Conservation (phyloP, 2,888 invertebrate species). For the Lasius fuliginosus region DNA sequence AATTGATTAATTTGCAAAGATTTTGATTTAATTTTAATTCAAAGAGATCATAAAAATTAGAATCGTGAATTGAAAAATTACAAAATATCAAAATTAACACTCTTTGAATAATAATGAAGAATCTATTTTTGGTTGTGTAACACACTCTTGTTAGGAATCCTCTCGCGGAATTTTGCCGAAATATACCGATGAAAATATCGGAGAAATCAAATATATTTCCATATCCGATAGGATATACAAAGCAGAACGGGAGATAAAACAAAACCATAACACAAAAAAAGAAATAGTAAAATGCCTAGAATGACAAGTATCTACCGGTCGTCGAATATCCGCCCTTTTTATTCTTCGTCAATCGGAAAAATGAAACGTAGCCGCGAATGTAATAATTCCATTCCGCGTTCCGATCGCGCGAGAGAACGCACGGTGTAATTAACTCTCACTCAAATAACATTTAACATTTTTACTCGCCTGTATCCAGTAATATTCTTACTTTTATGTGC, state of each 20-base stretch:
- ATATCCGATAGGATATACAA: constrained; percentile 15
- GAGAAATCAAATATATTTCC: constrained; percentile 40
- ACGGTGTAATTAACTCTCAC: constrained; percentile 50
- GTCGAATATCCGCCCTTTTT: constrained; percentile 45
- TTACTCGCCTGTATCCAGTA: constrained; percentile 42
- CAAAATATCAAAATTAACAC: constrained; percentile 18
- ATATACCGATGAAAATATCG: constrained; percentile 38
- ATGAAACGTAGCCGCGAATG: constrained; percentile 52
- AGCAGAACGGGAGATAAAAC: constrained; percentile 8
- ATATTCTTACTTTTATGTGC: constrained; percentile 50
- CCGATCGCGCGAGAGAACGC: constrained; percentile 37
- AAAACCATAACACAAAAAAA: constrained; percentile 16
- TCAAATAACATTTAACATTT: constrained; percentile 66
- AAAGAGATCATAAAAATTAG: background rate
- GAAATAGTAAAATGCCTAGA: constrained; percentile 45
- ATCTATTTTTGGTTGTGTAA: background rate
- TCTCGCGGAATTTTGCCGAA: constrained; percentile 15
- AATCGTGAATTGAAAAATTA: background rate
- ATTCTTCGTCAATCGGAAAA: constrained; percentile 48
- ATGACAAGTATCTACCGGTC: constrained; percentile 43
- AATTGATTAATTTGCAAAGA: background rate
- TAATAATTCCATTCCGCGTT: constrained; percentile 48
- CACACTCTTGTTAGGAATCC: background rate
- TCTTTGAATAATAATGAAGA: background rate
- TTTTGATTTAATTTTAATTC: background rate